Percentiles rank a stretch among this genome's conserved stretches.
phyloP scores from a whole-genome alignment of 2,113 vertebrate species.

The Vulpes ferrilata region DNA sequence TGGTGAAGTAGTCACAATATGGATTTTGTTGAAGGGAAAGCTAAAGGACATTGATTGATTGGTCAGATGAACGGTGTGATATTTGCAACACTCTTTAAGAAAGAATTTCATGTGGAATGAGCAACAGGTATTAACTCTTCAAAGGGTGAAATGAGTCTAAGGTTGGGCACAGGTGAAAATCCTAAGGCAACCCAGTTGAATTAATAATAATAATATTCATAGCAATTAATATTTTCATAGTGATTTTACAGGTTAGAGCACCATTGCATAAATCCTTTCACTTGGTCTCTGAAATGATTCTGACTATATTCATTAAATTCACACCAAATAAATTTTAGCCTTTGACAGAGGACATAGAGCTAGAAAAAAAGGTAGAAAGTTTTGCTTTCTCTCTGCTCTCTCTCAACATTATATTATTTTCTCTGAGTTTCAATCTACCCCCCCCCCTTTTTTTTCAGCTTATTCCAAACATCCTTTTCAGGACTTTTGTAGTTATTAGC shows the following conservation, averaged over 20 bases:
- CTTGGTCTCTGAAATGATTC: slow-evolving; percentile 32
- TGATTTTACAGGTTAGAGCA: not conserved
- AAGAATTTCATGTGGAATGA: not conserved
- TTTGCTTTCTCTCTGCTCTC: not conserved
- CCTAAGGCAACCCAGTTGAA: not conserved
- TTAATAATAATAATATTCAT: not conserved
- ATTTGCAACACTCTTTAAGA: not conserved
- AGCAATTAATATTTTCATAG: not conserved
- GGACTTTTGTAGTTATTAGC: not conserved
- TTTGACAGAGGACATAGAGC: not conserved
- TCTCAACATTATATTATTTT: not conserved
- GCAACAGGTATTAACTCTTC: not conserved
- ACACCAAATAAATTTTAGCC: not conserved
- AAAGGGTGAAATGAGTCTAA: not conserved
- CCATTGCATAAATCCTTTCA: not conserved
- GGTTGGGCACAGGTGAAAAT: not conserved
- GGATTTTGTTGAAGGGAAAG: not conserved
- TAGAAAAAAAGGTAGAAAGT: not conserved
- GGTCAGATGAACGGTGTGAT: not conserved
- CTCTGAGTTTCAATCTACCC: not conserved
- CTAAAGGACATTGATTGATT: not conserved
- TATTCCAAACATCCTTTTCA: slow-evolving; percentile 2
- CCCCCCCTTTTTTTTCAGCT: slow-evolving; percentile 33
- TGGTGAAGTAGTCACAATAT: not conserved
- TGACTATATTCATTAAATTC: not conserved